phyloP scores from a whole-genome alignment of 1,140 invertebrate genomes.

The Adoxophyes honmai region DNA sequence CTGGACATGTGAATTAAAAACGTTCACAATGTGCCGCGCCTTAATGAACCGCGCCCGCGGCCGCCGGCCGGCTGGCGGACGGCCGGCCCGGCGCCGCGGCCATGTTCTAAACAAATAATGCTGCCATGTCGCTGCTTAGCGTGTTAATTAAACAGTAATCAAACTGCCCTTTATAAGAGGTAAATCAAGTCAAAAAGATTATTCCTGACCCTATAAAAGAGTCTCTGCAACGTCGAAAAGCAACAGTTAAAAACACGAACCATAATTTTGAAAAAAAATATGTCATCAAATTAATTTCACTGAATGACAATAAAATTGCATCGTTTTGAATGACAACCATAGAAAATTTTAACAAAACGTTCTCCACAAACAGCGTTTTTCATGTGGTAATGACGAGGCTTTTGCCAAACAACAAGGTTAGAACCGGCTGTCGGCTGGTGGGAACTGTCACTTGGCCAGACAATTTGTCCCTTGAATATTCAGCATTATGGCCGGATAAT shows the following conservation, averaged over 20 bases:
- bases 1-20: constrained; percentile 75
- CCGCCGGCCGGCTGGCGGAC: not conserved
- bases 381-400: constrained; percentile 18
- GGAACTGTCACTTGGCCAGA: constrained; percentile 33
- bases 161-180: not conserved
- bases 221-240: no score
- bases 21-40: constrained; percentile 67
- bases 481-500: constrained; percentile 64
- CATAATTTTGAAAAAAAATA: no score
- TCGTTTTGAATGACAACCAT: no score
- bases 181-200: no score
- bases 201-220: no score
- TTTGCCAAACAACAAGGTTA: constrained; percentile 11
- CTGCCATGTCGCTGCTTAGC: no score
- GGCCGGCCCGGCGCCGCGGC: not conserved
- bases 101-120: no score
- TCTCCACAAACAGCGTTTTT: not conserved
- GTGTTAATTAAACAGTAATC: no score
- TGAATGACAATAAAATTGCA: no score
- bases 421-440: constrained; percentile 21
- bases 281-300: no score
- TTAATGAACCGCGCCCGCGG: constrained; percentile 62
- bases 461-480: constrained; percentile 64
- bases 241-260: no score
- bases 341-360: no score